These are phyloP conservation scores for Drosophila rufa DNA, from an alignment of 1,140 invertebrate species.

Conservation along the genomic window DNA sequence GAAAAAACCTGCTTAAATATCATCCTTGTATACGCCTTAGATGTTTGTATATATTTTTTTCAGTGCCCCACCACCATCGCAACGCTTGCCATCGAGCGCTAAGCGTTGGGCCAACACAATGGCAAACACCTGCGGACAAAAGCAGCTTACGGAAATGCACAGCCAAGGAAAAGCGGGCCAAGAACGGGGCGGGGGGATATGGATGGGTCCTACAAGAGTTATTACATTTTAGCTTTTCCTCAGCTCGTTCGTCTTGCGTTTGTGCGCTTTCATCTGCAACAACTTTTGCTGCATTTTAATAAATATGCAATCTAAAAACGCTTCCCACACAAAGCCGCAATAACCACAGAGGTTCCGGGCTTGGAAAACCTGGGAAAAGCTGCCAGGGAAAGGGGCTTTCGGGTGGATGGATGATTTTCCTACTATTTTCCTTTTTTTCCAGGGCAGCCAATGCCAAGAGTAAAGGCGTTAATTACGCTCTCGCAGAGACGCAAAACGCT, in stretches of 20 bases:
- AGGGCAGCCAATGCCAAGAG: slow-evolving; percentile 66
- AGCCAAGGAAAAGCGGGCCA: slow-evolving; percentile 24
- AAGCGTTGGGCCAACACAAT: slow-evolving; percentile 78
- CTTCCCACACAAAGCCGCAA: slow-evolving; percentile 55
- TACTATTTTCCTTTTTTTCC: slow-evolving; percentile 12
- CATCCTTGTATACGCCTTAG: background rate
- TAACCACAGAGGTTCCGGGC: slow-evolving; percentile 37
- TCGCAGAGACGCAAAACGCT: slow-evolving; percentile 39
- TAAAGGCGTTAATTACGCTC: slow-evolving; percentile 76
- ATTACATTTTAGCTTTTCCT: slow-evolving; percentile 77
- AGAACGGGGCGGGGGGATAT: slow-evolving; percentile 1
- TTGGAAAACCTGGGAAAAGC: slow-evolving; percentile 2
- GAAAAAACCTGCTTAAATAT: background rate
- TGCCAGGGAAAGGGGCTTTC: background rate
- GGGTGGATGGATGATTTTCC: slow-evolving; percentile 3
- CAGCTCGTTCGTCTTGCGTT: slow-evolving; percentile 42
- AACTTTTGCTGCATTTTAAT: slow-evolving; percentile 75
- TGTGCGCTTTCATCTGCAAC: slow-evolving; percentile 45
- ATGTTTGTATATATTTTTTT: background rate
- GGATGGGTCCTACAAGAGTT: slow-evolving; percentile 70
- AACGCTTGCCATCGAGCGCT: slow-evolving; percentile 33
- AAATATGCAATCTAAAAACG: slow-evolving; percentile 79
- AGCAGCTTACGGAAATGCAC: slow-evolving; percentile 75
- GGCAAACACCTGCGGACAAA: slow-evolving; percentile 80
- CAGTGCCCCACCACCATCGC: slow-evolving; percentile 7